phyloP scores from a whole-genome alignment of 2,113 vertebrate species.

The Silurus meridionalis region DNA sequence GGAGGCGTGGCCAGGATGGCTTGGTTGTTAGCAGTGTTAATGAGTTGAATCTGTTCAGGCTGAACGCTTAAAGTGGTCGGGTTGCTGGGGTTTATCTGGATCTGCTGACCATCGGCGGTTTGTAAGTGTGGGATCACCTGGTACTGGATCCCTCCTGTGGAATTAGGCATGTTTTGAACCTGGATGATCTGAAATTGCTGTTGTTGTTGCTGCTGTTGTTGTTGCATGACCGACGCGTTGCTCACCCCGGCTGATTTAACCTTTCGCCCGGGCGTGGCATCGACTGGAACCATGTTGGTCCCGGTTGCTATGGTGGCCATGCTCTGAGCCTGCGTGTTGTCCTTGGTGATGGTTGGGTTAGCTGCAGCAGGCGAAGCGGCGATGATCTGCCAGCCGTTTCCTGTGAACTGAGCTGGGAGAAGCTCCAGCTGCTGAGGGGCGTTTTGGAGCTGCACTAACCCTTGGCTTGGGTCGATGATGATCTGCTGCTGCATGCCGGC shows the following conservation, averaged over 20 bases:
- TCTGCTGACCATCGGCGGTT: constrained; percentile 92
- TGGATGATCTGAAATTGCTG: constrained; percentile 94
- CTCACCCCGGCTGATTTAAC: constrained; percentile 73
- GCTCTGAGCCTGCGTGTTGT: constrained; percentile 82
- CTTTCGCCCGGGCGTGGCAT: constrained; percentile 83
- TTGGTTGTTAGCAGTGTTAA: constrained; percentile 89
- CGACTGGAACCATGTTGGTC: constrained; percentile 65
- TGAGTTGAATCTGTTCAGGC: constrained; percentile 93
- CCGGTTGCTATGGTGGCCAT: constrained; percentile 76
- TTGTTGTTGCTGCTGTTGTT: constrained; percentile 70
- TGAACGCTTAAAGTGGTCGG: constrained; percentile 75
- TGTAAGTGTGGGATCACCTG: constrained; percentile 98
- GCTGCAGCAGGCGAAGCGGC: constrained; percentile 83
- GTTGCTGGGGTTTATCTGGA: constrained; percentile 87
- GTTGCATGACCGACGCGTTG: constrained; percentile 66
- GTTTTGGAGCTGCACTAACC: constrained; percentile 90
- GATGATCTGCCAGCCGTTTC: constrained; percentile 96
- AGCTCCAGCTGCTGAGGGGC: constrained; percentile 92
- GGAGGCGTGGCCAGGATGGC: constrained; percentile 82
- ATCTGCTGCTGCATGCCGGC: constrained; percentile 84
- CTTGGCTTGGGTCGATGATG: constrained; percentile 90
- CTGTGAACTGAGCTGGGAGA: constrained; percentile 93
- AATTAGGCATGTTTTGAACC: constrained; percentile 85
- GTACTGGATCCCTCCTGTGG: constrained; percentile 89
- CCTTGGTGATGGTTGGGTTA: constrained; percentile 85